Conservation (phyloP, 2,797 vertebrate genomes). For the Chaenodraco wilsoni region DNA sequence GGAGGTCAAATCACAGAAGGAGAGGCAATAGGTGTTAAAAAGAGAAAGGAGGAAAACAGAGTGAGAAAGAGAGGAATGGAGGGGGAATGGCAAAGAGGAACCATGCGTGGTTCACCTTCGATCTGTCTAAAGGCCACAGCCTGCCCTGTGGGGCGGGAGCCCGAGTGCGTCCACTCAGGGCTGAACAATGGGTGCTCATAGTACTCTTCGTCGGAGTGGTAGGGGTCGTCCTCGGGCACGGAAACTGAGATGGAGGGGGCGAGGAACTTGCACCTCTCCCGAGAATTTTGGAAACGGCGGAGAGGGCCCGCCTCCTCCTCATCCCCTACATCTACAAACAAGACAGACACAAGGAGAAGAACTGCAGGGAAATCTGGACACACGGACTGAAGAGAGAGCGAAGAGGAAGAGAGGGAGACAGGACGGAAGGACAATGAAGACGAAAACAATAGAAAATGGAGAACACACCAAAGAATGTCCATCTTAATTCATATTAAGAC, state of each 20-base stretch:
- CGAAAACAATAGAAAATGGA: slow-evolving; percentile 31
- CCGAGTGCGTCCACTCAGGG: slow-evolving; percentile 92
- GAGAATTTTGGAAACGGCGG: slow-evolving; percentile 87
- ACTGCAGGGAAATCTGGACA: slow-evolving; percentile 92
- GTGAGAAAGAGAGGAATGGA: slow-evolving; percentile 53
- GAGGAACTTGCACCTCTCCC: slow-evolving; percentile 90
- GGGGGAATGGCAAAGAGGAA: slow-evolving; percentile 84
- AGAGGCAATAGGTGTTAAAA: slow-evolving; percentile 52
- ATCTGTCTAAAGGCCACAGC: slow-evolving; percentile 91
- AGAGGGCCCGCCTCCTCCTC: slow-evolving; percentile 94
- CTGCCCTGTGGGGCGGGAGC: slow-evolving; percentile 88
- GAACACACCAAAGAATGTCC: slow-evolving; percentile 64
- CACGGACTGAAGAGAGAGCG: slow-evolving; percentile 70
- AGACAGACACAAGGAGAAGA: slow-evolving; percentile 91
- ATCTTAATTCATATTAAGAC: slow-evolving; percentile 26
- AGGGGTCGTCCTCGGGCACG: slow-evolving; percentile 94
- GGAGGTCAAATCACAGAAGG: slow-evolving; percentile 77
- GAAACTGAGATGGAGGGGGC: slow-evolving; percentile 96
- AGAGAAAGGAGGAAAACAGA: slow-evolving; percentile 50
- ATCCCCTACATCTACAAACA: slow-evolving; percentile 95
- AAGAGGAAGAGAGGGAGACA: slow-evolving; percentile 35
- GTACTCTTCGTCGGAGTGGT: slow-evolving; percentile 94
- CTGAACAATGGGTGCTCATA: slow-evolving; percentile 97
- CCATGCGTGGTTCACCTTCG: slow-evolving; percentile 95
- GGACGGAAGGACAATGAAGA: slow-evolving; percentile 25